Evolutionary conservation across 2,113 vertebrate genomes (phyloP).

Genomic region (Ceuthmochares aereus): DNA sequence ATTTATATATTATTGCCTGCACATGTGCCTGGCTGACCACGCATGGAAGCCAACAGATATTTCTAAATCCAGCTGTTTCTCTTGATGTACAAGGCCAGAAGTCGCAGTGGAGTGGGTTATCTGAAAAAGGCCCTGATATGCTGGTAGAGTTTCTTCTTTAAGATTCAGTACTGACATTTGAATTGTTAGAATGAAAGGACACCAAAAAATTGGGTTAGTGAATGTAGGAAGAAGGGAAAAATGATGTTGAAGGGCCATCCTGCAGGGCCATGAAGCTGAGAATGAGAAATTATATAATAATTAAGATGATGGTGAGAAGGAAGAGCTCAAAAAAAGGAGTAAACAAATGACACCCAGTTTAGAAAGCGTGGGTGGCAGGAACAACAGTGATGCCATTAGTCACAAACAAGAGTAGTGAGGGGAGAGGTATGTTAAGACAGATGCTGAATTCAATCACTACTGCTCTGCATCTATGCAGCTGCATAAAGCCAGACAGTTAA

Average conservation of each 20-base stretch:
- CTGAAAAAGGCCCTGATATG: not conserved
- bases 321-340: not conserved
- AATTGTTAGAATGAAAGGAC: not conserved
- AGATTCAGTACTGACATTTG: not conserved
- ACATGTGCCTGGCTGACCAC: not conserved
- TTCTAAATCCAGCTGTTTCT: not conserved
- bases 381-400: not conserved
- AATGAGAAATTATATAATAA: not conserved
- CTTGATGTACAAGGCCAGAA: not conserved
- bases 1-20: not conserved
- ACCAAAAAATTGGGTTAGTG: not conserved
- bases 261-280: not conserved
- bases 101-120: not conserved
- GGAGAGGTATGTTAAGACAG: not conserved
- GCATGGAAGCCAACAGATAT: not conserved
- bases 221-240: not conserved
- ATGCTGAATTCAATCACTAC: not conserved
- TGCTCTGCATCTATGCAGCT: not conserved
- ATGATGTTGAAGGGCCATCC: not conserved
- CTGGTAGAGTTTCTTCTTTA: not conserved
- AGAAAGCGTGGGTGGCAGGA: slow-evolving; percentile 33
- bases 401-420: not conserved
- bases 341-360: not conserved
- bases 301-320: not conserved
- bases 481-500: not conserved